Percentiles rank a stretch among this genome's conserved stretches.
phyloP scores from a whole-genome alignment of 2,888 invertebrate species.

The Agrilus cyanescens region DNA sequence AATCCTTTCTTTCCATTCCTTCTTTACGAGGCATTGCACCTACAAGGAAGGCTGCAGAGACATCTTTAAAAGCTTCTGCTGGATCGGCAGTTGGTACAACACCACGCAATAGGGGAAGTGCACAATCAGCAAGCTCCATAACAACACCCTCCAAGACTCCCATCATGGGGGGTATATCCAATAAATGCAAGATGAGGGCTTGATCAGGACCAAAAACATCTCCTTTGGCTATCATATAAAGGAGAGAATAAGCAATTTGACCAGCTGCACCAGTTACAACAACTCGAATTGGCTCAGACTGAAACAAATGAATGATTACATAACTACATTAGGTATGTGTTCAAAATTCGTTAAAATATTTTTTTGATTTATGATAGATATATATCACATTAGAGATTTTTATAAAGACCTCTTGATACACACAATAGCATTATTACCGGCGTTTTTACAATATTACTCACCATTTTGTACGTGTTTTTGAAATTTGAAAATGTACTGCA shows the following conservation, averaged over 20 bases:
- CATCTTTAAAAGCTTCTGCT: conserved; percentile 86
- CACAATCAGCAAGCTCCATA: conserved; percentile 95
- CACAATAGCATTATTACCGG: too few species aligned
- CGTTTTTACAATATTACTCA: too few species aligned
- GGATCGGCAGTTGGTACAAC: conserved; percentile 83
- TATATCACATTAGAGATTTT: too few species aligned
- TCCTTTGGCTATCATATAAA: conserved; percentile 91
- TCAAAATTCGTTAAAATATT: too few species aligned
- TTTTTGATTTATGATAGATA: too few species aligned
- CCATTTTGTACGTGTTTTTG: too few species aligned
- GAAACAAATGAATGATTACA: conserved; percentile 24
- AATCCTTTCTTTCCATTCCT: conserved; percentile 98
- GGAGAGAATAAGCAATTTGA: conserved; percentile 94
- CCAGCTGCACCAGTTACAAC: conserved; percentile 98
- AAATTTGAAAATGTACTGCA: too few species aligned
- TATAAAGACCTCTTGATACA: too few species aligned
- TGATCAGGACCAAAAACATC: conserved; percentile 88
- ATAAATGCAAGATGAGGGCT: conserved; percentile 73
- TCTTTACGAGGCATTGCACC: conserved; percentile 96
- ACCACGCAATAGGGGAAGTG: conserved; percentile 74
- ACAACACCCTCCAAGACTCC: conserved; percentile 94
- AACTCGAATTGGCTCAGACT: conserved; percentile 80
- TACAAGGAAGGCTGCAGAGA: conserved; percentile 91
- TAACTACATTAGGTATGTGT: too few species aligned
- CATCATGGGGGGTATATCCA: conserved; percentile 95